These are phyloP conservation scores for Hipparchia semele DNA, from an alignment of 2,888 invertebrate genomes.

Conservation along the genomic window DNA sequence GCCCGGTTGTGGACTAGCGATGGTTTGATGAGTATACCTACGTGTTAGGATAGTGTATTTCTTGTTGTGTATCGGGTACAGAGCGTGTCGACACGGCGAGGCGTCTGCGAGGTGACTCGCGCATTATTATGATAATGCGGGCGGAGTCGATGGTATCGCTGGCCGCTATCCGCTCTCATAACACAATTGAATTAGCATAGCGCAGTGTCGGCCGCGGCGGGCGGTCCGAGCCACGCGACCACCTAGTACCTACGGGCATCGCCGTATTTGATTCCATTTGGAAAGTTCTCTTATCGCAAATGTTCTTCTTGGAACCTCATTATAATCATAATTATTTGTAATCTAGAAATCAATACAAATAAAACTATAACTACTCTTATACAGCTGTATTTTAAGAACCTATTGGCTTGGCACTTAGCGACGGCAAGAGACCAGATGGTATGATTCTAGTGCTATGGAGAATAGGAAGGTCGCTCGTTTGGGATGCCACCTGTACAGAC, in stretches of 20 bases:
- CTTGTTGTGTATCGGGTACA: constrained; percentile 48
- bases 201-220: constrained; percentile 67
- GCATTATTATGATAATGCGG: constrained; percentile 81
- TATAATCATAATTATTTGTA: constrained; percentile 6
- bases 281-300: constrained; percentile 45
- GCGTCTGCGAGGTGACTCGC: constrained; percentile 69
- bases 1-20: no score
- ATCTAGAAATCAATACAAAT: constrained; percentile 42
- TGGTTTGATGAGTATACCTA: constrained; percentile 11
- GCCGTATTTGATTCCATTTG: constrained; percentile 50
- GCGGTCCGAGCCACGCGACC: constrained; percentile 79
- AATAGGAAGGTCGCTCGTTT: no score
- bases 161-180: constrained; percentile 64
- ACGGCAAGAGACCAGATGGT: no score
- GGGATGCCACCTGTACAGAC: no score
- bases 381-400: no score
- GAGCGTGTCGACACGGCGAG: constrained; percentile 55
- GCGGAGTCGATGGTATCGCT: constrained; percentile 71
- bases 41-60: constrained; percentile 25
- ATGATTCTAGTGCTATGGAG: no score
- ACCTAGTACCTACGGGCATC: constrained; percentile 49
- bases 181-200: constrained; percentile 83
- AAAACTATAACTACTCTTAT: background rate
- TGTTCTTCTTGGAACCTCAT: constrained; percentile 14
- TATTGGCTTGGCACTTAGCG: no score